A percentile compares a stretch with the other conserved stretches of the same genome.
Evolutionary conservation across 2,113 vertebrate genomes (phyloP).

Genomic region (Noctilio leporinus): DNA sequence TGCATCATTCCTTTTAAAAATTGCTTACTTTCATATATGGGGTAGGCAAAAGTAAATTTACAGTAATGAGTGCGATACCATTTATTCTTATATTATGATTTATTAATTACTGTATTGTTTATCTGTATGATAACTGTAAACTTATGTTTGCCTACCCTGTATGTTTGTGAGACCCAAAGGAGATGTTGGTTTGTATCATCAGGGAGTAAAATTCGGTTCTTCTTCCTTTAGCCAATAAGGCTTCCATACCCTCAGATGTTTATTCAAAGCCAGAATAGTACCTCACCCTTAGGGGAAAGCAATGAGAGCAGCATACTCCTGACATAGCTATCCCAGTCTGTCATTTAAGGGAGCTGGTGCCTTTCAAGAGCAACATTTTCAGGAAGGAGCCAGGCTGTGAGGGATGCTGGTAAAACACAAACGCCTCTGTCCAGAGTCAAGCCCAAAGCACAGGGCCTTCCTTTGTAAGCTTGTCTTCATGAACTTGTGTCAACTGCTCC

Average conservation of each 20-base stretch:
- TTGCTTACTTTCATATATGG: background rate
- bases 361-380: background rate
- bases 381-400: background rate
- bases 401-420: background rate
- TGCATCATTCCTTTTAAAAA: background rate
- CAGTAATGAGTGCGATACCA: background rate
- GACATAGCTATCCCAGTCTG: too few species aligned
- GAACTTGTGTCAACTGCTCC: constrained; percentile 53
- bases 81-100: background rate
- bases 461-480: background rate
- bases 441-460: background rate
- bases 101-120: background rate
- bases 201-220: background rate
- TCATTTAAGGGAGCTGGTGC: background rate
- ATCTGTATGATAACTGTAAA: background rate
- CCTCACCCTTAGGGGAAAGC: background rate
- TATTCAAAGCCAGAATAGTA: too few species aligned
- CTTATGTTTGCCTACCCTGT: background rate
- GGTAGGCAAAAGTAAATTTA: background rate
- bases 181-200: background rate
- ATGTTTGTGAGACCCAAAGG: background rate
- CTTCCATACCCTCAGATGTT: background rate
- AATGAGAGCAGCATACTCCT: background rate
- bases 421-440: background rate
- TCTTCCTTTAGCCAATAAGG: background rate